Base-by-base conservation (phyloP, 2,888 invertebrate genomes). In the Amphipoea lucens region DNA sequence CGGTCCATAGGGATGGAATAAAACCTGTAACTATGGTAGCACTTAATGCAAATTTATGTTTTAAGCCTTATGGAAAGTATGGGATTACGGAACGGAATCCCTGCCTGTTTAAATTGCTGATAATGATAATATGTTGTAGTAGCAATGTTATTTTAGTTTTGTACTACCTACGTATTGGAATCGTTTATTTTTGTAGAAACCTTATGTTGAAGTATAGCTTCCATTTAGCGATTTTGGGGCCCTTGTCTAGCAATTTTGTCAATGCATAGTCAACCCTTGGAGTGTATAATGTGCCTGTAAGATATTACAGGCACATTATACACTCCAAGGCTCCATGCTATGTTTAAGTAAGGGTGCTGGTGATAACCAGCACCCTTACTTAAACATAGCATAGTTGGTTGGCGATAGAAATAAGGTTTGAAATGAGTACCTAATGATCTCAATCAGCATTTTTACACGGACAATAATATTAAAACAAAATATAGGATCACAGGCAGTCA, bases 1-100 rank as follows among this genome's bases (percentile, higher is more conserved):
- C 90, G 89, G 90, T 85, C 88, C 83, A 80, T 86, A 88, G 89
- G 90, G 91, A 84, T 90, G 90, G 82, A 78, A 90, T 84, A 84
- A 90, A 84, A 88, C 81, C 78, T 84, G 76, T 82, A 83, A 87
- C 87, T 83, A 86, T 81, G 67, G 73, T 66, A 67, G 60, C 69
- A 54, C 65, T 83, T 89, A 87, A 87, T 89, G 87, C 82, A 79
- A 85, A 87, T 86, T 78, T 86, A 82, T 84, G 78, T 81, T 81
- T 74, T 80, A 84, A 84, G 81, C 69, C 62, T 42, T 69, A 71
- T 60, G 68, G 51, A 66, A 84, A 78, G 60, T 71, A 68, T 68
- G 12, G 57, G 74, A 74, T 62, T 62, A 51, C 60, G 45, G 29
- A 36, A 74, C 60, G 40, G n/a, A 42, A 74, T 36, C 42, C 54